Base-by-base conservation (phyloP, 2,797 vertebrate genomes). In the Pangasius djambal region DNA sequence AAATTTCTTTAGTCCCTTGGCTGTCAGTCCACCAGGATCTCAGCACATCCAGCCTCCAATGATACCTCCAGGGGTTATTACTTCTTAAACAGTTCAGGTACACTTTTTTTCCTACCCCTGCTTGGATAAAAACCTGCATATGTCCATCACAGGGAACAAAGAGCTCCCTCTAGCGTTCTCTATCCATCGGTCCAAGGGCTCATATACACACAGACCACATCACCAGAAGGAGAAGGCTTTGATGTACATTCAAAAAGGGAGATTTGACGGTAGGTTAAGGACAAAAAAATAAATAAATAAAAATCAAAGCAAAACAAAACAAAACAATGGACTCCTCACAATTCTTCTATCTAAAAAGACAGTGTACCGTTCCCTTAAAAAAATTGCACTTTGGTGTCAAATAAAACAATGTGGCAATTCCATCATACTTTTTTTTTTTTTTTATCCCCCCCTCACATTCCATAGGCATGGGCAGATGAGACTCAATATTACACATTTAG, bases 331-430 rank as follows among this genome's bases (percentile, higher is more conserved):
- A 87, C 87, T 79, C 63, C 40, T 82, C 85, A 81, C 78, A 88
- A 84, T 89, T 88, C 59, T 31, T 88, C 89, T 87, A 89, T 85
- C 89, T 86, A 85, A 89, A 92, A 89, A 89, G 87, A 90, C 87
- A 86, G 89, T 88, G 83, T 90, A 91, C 88, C 81, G 86, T 91
- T 96, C 94, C 95, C 94, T 95, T 96, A 93, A 93, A 94, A 85
- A 96, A 93, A 97, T 97, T 97, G 96, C 96, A 97, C 96, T 97
- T 97, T 96, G 96, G 96, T 97, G 96, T 96, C 95, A 95, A 96
- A 95, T 91, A 91, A 93, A 91, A 90, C 93, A 90, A 93, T 94
- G 89, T 87, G 86, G 90, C 89, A 92, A 88, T 94, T 95, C 92
- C 94, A 94, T 91, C 90, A 92, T 93, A 85, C 91, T 93, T 90